These are phyloP conservation scores for Amiota mariae DNA, from an alignment of 2,888 invertebrate species.

Conservation along the genomic window DNA sequence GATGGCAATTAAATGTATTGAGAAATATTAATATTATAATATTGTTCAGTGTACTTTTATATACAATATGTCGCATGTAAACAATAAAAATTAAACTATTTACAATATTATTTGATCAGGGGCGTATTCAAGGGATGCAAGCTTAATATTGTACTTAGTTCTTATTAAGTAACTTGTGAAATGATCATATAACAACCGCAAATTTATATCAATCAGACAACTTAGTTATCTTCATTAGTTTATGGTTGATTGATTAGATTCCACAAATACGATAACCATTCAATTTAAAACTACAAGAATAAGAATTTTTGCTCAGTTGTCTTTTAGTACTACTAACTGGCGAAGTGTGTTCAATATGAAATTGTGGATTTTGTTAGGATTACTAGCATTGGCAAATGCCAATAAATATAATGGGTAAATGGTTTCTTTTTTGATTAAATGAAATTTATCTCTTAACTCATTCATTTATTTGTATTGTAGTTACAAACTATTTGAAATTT, in stretches of 20 bases:
- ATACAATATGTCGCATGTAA: no score
- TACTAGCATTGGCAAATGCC: constrained; percentile 27
- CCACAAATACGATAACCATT: not conserved
- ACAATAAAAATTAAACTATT: no score
- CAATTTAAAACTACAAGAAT: not conserved
- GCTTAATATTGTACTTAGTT: no score
- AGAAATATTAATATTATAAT: constrained; percentile 56
- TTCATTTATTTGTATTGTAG: constrained; percentile 38
- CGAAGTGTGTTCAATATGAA: constrained; percentile 40
- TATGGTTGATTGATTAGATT: constrained; percentile 11
- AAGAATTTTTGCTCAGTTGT: not conserved
- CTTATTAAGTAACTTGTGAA: no score
- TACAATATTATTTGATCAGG: no score
- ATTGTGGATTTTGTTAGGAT: constrained; percentile 8
- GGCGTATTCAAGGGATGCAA: no score
- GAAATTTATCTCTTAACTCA: not conserved
- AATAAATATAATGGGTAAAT: constrained; percentile 52
- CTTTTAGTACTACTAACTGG: not conserved
- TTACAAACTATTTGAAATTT: constrained; percentile 60
- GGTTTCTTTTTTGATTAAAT: not conserved
- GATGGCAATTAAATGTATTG: constrained; percentile 63
- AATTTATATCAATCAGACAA: not conserved
- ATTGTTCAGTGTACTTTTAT: no score
- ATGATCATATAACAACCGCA: not conserved
- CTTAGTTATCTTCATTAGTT: not conserved